Evolutionary conservation across 2,113 vertebrate species (phyloP).

Genomic region (Ramphastos sulfuratus): DNA sequence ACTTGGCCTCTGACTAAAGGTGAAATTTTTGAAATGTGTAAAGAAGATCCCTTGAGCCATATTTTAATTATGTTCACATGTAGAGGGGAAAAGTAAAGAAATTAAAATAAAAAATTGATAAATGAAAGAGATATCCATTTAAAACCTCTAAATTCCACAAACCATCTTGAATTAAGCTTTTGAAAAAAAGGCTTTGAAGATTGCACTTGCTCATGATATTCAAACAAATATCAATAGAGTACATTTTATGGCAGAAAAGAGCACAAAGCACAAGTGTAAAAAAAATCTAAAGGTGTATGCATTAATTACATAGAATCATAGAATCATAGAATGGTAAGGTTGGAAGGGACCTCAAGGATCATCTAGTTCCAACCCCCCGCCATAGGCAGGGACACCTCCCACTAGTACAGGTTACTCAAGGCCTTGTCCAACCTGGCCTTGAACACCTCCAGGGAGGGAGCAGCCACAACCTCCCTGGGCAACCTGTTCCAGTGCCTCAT

Average conservation of each 20-base stretch:
- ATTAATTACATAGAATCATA: background rate
- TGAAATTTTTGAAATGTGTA: slow-evolving; percentile 19
- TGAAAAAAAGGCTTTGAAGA: background rate
- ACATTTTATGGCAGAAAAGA: background rate
- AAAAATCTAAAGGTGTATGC: background rate
- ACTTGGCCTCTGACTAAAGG: slow-evolving; percentile 13
- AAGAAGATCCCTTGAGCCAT: slow-evolving; percentile 4
- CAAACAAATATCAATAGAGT: background rate
- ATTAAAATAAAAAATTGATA: background rate
- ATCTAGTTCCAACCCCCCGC: no score
- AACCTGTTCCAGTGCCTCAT: no score
- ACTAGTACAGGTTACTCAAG: no score
- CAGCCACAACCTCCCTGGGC: no score
- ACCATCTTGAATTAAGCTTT: background rate
- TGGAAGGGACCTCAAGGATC: no score
- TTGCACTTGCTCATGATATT: background rate
- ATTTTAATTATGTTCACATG: background rate
- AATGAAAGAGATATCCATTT: background rate
- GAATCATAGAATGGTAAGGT: no score
- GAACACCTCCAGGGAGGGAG: no score
- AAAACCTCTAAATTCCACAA: background rate
- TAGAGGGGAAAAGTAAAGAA: background rate
- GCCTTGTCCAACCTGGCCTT: no score
- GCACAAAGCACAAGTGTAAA: background rate
- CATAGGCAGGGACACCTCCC: no score